phyloP scores from a whole-genome alignment of 2,888 invertebrate species.

The Ormyrus thymus region DNA sequence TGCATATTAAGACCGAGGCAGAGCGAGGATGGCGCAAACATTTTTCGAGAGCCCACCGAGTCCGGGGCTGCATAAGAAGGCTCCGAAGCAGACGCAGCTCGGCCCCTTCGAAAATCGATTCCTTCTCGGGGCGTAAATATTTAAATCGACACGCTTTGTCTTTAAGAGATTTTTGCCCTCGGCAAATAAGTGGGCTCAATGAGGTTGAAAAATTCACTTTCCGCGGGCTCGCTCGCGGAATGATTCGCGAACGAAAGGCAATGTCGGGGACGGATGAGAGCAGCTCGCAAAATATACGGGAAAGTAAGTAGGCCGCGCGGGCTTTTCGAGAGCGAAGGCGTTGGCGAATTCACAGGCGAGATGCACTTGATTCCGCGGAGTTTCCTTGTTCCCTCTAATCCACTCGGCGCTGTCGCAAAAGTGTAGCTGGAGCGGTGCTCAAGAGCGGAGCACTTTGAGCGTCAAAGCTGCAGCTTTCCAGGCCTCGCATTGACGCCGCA shows the following conservation, averaged over 20 bases:
- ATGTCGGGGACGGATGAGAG: neutral
- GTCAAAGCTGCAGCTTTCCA: slow-evolving; percentile 18
- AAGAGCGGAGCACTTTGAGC: slow-evolving; percentile 9
- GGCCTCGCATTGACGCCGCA: neutral
- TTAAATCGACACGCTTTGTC: too few relatives aligned
- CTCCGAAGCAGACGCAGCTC: neutral
- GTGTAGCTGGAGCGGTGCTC: neutral
- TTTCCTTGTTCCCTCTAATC: slow-evolving; percentile 16
- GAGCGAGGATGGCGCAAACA: slow-evolving; percentile 62
- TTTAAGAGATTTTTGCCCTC: too few relatives aligned
- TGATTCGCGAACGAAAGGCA: too few relatives aligned
- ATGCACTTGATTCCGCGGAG: slow-evolving; percentile 4
- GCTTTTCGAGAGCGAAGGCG: too few relatives aligned
- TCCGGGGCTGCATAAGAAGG: neutral
- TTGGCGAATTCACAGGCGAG: neutral
- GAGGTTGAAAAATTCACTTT: too few relatives aligned
- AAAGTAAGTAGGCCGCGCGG: too few relatives aligned
- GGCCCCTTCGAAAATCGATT: too few relatives aligned
- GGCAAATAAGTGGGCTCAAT: too few relatives aligned
- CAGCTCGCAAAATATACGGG: neutral
- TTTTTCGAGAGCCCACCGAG: slow-evolving; percentile 55
- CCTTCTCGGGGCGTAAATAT: too few relatives aligned
- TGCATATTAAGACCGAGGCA: slow-evolving; percentile 70
- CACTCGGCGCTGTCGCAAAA: neutral
- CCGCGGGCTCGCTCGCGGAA: too few relatives aligned